Conservation (phyloP, 1,140 invertebrate genomes). For the Diabrotica virgifera region DNA sequence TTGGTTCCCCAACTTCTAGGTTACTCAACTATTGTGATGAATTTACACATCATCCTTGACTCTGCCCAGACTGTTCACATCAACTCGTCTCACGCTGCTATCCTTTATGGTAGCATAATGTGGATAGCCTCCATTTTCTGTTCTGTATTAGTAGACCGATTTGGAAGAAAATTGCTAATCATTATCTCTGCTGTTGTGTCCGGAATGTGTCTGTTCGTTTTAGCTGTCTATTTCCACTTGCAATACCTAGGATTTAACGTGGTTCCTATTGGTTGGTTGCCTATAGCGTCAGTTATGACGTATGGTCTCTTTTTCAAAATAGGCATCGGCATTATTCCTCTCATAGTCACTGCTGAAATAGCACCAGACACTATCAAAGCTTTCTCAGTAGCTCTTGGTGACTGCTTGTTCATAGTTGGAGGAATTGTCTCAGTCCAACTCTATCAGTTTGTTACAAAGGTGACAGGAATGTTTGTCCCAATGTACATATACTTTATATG, state of each 20-base stretch:
- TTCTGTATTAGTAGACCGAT: slow-evolving; percentile 34
- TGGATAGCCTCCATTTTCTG: slow-evolving; percentile 27
- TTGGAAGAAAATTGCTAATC: slow-evolving; percentile 36
- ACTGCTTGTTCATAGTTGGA: slow-evolving; percentile 39
- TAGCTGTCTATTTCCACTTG: slow-evolving; percentile 40
- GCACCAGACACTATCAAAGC: slow-evolving; percentile 57
- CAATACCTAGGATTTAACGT: slow-evolving; percentile 25
- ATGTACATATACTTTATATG: slow-evolving; percentile 68
- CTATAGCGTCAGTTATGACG: slow-evolving; percentile 31
- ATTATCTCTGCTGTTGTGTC: slow-evolving; percentile 32
- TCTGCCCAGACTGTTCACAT: slow-evolving; percentile 30
- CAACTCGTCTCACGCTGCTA: slow-evolving; percentile 27
- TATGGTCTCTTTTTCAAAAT: slow-evolving; percentile 34
- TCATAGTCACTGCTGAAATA: slow-evolving; percentile 63
- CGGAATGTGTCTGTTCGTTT: slow-evolving; percentile 27
- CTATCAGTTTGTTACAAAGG: slow-evolving; percentile 54
- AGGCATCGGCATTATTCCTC: slow-evolving; percentile 57
- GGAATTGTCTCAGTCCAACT: slow-evolving; percentile 67
- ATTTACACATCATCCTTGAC: slow-evolving; percentile 32
- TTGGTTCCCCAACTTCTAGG: slow-evolving; percentile 52
- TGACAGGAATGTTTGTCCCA: slow-evolving; percentile 54
- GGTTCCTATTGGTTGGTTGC: slow-evolving; percentile 27
- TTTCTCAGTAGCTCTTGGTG: slow-evolving; percentile 38
- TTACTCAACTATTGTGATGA: slow-evolving; percentile 43
- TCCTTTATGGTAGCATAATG: slow-evolving; percentile 38